Evolutionary conservation across 2,113 vertebrate genomes (phyloP).

Genomic region (Melanotaenia duboulayi): DNA sequence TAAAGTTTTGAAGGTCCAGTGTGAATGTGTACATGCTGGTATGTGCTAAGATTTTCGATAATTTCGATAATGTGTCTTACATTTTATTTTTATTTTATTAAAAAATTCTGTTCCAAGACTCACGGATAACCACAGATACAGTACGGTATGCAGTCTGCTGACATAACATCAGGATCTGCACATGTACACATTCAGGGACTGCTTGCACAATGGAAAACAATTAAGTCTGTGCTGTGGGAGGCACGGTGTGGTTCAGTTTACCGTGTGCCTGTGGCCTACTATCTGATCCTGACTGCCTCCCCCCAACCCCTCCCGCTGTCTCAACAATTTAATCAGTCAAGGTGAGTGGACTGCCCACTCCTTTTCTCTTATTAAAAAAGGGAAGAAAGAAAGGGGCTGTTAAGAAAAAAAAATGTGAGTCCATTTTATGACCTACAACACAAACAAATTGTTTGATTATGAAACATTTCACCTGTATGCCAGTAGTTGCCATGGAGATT

Average conservation of each 20-base stretch:
- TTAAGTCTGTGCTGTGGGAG: conserved; percentile 48
- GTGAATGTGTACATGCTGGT: conserved; percentile 9
- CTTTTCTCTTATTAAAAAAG: conserved; percentile 20
- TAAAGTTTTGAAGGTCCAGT: conserved; percentile 14
- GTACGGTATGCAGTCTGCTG: neutral
- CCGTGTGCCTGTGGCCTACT: conserved; percentile 36
- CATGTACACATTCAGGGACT: conserved; percentile 19
- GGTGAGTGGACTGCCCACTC: conserved; percentile 53
- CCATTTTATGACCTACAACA: conserved; percentile 51
- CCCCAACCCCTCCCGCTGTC: conserved; percentile 40
- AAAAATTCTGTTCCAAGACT: neutral
- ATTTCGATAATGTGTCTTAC: neutral
- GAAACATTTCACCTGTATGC: conserved; percentile 69
- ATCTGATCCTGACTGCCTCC: conserved; percentile 44
- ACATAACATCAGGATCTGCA: neutral
- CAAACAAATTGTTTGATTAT: conserved; percentile 55
- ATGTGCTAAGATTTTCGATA: conserved; percentile 4
- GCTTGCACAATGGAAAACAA: conserved; percentile 46
- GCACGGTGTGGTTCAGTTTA: conserved; percentile 43
- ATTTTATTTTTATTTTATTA: neutral
- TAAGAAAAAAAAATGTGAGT: conserved; percentile 26
- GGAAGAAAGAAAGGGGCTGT: conserved; percentile 13
- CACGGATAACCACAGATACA: neutral
- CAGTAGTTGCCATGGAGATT: conserved; percentile 74
- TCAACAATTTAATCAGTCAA: conserved; percentile 66